A percentile compares a stretch with the other conserved stretches of the same genome.
phyloP scores from a whole-genome alignment of 1,140 invertebrate genomes.

The Pentalonia nigronervosa region DNA sequence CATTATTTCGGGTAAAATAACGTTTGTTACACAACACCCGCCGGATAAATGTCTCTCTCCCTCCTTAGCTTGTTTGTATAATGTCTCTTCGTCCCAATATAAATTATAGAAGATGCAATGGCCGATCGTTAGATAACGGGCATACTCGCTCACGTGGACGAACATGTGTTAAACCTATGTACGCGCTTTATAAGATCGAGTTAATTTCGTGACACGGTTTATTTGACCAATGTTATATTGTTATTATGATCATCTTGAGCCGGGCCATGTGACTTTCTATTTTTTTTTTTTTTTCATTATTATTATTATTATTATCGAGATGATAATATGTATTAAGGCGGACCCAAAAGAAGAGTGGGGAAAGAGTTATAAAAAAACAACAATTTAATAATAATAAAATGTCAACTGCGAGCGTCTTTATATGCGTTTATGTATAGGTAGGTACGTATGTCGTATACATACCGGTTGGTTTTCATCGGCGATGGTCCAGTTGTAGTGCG shows the following conservation, averaged over 20 bases:
- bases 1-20: neutral
- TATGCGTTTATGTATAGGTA: neutral
- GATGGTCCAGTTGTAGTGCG: conserved; percentile 50
- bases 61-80: neutral
- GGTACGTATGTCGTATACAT: neutral
- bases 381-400: conserved; percentile 46
- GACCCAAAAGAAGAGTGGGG: conserved; percentile 28
- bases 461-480: conserved; percentile 47
- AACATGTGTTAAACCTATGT: neutral
- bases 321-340: neutral
- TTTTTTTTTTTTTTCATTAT: neutral
- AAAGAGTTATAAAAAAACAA: conserved; percentile 20
- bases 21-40: conserved; percentile 15
- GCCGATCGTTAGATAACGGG: conserved; percentile 13
- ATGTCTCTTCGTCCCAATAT: no score
- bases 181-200: conserved; percentile 9
- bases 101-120: neutral
- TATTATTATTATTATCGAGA: neutral
- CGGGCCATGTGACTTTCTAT: conserved; percentile 45
- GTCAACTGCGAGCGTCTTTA: conserved; percentile 42
- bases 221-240: conserved; percentile 36
- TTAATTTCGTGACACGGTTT: conserved; percentile 54
- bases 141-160: neutral
- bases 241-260: neutral
- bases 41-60: neutral